Evolutionary conservation across 2,113 vertebrate species (phyloP).

Genomic region (Paradisaea rubra): DNA sequence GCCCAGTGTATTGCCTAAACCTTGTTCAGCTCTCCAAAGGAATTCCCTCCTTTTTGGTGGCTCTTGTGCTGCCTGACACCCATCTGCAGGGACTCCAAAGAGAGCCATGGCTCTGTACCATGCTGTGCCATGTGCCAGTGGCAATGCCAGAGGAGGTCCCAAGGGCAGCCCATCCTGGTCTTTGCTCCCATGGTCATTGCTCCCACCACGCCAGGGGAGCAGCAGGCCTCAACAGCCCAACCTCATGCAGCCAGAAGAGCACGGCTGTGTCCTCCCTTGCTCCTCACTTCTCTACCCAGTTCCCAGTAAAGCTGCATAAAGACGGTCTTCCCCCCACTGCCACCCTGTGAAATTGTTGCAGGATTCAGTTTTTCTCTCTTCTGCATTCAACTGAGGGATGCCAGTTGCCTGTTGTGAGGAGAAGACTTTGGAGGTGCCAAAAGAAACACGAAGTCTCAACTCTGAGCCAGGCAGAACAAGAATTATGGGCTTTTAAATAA

Average conservation of each 20-base stretch:
- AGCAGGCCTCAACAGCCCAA: accelerated
- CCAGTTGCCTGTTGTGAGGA: not conserved
- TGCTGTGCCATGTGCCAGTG: not conserved
- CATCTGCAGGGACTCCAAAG: not conserved
- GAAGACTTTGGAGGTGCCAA: not conserved
- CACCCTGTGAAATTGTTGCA: not conserved
- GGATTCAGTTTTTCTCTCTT: not conserved
- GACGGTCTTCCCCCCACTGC: not conserved
- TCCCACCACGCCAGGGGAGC: not conserved
- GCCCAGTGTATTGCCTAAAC: not conserved
- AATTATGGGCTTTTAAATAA: not conserved
- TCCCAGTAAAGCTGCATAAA: not conserved
- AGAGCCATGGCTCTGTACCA: not conserved
- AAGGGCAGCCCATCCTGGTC: not conserved
- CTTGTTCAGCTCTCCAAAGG: not conserved
- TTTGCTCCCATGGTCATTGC: no score
- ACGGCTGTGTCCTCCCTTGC: not conserved
- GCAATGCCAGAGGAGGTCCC: not conserved
- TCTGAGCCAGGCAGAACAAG: not conserved
- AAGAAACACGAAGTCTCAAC: not conserved
- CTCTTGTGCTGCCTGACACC: accelerated
- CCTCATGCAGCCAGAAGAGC: not conserved
- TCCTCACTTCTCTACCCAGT: not conserved
- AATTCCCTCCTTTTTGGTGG: not conserved
- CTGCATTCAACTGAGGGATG: accelerated